Percentiles rank a stretch among this genome's conserved stretches.
Conservation (phyloP, 2,113 vertebrate genomes). For the Lota lota region DNA sequence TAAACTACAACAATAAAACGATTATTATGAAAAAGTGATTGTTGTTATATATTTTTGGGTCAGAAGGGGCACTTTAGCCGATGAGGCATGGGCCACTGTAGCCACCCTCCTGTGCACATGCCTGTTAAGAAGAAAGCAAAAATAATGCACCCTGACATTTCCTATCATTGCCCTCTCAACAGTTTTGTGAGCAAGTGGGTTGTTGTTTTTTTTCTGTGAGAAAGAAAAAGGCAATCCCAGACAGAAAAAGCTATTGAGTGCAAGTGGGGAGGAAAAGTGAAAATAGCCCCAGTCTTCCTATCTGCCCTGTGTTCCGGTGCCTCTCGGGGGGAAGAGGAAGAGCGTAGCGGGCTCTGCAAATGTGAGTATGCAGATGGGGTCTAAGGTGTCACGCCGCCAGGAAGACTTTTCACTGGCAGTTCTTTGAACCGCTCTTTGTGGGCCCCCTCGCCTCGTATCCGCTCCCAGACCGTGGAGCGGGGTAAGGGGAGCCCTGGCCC, state of each 20-base stretch:
- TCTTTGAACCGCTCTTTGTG: conserved; percentile 58
- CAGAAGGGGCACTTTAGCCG: too few relatives aligned
- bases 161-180: too few relatives aligned
- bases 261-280: conserved; percentile 7
- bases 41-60: too few relatives aligned
- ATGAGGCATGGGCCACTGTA: too few relatives aligned
- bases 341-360: conserved; percentile 40
- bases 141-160: background rate
- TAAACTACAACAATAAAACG: too few relatives aligned
- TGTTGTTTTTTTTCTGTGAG: too few relatives aligned
- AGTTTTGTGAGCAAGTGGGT: too few relatives aligned
- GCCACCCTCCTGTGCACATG: too few relatives aligned
- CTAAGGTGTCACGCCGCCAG: conserved; percentile 47
- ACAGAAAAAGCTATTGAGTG: conserved; percentile 40
- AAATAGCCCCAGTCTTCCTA: conserved; percentile 24
- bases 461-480: conserved; percentile 46
- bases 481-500: conserved; percentile 46
- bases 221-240: background rate
- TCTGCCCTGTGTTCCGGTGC: conserved; percentile 26
- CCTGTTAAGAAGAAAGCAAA: background rate
- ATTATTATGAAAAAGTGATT: too few relatives aligned
- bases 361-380: conserved; percentile 66
- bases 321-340: conserved; percentile 52
- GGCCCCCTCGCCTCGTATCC: conserved; percentile 27
- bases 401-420: conserved; percentile 58